Evolutionary conservation across 1,140 invertebrate genomes (phyloP).

Genomic region (Euwallacea similis): DNA sequence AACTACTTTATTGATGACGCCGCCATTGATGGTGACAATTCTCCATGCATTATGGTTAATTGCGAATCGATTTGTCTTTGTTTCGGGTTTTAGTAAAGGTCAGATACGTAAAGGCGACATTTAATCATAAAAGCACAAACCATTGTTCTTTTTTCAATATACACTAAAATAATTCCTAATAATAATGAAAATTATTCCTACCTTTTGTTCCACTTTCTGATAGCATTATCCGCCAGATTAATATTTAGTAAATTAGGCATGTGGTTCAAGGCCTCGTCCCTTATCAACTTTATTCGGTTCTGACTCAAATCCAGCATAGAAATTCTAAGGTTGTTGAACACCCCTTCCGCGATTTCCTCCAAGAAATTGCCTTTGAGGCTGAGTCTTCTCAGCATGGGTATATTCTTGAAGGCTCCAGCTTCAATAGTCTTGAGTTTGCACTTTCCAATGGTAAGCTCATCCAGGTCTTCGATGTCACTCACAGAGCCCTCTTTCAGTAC

Average conservation of each 20-base stretch:
- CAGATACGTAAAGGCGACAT: background rate
- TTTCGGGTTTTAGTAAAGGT: too few relatives aligned
- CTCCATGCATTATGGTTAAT: too few relatives aligned
- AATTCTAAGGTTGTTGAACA: constrained; percentile 38
- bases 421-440: constrained; percentile 37
- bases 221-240: constrained; percentile 38
- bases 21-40: too few relatives aligned
- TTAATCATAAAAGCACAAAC: background rate
- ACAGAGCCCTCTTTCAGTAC: constrained; percentile 38
- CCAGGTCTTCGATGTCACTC: constrained; percentile 37
- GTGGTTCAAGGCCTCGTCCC: constrained; percentile 32
- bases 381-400: constrained; percentile 34
- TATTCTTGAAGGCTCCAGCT: constrained; percentile 41
- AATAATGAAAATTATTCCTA: background rate
- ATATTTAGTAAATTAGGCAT: constrained; percentile 38
- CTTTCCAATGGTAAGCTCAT: constrained; percentile 41
- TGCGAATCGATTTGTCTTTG: too few relatives aligned
- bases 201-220: constrained; percentile 29
- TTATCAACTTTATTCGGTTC: constrained; percentile 35
- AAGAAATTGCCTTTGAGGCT: constrained; percentile 35
- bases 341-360: constrained; percentile 29
- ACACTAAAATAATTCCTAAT: background rate
- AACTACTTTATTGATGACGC: too few relatives aligned
- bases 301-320: constrained; percentile 37
- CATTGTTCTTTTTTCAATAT: background rate